Percentiles rank a stretch among this genome's conserved stretches.
Conservation (phyloP, 2,797 vertebrate genomes). For the Sebastolobus alascanus region DNA sequence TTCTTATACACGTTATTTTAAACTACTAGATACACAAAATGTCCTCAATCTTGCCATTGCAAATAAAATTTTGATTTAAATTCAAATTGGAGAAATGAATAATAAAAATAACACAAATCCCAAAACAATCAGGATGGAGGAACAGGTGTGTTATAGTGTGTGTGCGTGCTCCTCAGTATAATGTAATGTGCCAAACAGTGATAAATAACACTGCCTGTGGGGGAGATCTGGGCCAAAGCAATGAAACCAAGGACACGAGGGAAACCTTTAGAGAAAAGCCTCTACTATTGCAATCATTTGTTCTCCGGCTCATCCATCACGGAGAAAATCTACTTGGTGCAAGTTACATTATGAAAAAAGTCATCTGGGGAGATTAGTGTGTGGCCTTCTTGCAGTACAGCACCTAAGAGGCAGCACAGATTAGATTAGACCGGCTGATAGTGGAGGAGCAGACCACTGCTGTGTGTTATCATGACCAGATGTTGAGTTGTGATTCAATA, state of each 20-base stretch:
- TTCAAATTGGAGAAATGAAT: constrained; percentile 28
- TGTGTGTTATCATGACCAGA: constrained; percentile 36
- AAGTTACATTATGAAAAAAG: constrained; percentile 58
- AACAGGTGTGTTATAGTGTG: neutral
- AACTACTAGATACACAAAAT: neutral
- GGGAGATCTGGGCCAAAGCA: constrained; percentile 37
- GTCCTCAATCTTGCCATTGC: neutral
- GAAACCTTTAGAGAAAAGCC: constrained; percentile 50
- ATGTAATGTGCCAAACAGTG: constrained; percentile 37
- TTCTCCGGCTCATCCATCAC: constrained; percentile 64
- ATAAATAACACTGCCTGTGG: constrained; percentile 50
- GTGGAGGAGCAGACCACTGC: constrained; percentile 9
- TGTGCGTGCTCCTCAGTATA: constrained; percentile 24
- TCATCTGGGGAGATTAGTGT: constrained; percentile 53
- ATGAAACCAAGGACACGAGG: constrained; percentile 49
- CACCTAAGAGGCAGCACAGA: constrained; percentile 41
- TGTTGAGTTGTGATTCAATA: constrained; percentile 63
- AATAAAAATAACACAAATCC: constrained; percentile 15
- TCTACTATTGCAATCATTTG: constrained; percentile 51
- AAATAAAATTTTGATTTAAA: constrained; percentile 18
- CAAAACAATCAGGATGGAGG: constrained; percentile 1
- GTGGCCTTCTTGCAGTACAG: constrained; percentile 29
- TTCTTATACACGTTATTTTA: neutral
- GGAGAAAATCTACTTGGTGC: constrained; percentile 39
- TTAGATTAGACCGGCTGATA: constrained; percentile 47